Base-by-base conservation (phyloP, 2,113 vertebrate species). In the Xenopus borealis region DNA sequence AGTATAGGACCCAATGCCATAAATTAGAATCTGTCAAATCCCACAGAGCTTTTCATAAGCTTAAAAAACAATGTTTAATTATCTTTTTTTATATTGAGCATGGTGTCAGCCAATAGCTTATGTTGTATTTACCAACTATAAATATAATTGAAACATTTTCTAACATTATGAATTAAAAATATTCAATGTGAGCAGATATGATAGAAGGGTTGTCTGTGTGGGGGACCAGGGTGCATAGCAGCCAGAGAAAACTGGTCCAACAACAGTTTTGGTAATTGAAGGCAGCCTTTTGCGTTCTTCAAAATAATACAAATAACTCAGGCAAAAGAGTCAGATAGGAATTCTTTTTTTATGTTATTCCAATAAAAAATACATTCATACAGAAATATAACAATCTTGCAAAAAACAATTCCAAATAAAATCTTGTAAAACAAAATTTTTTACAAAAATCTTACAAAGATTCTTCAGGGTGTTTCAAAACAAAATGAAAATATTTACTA, bases 331-430 rank as follows among this genome's bases (percentile, higher is more conserved):
- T 64, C 66, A 52, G 74, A 76, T 76, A 76, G 67, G 74, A 76
- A 75, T 70, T 69, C 52, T 69, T 92, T 95, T 93, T 96, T 98
- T 92, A 92, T 98, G 96, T 98, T 98, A 97, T 99, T 99, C 94
- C 94, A 96, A 99, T 99, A 99, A 98, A 99, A 99, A 99, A 99
- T 99, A 99, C 96, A 99, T 99, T 98, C 97, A 99, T 99, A 98
- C 97, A 99, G 96, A 99, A 99, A 99, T 99, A 99, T 97, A 99
- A 99, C 95, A 99, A 98, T 97, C 96, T 98, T 96, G 96, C 96
- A 98, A 99, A 99, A 98, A 99, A 98, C 66, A 95, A 97, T 98
- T 98, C 96, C 94, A 99, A 99, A 98, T 98, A 97, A 99, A 98
- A 97, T 95, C 94, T 97, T 95, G 95, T 95, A 98, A 98, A 98